These are phyloP conservation scores for Adelphocoris suturalis DNA, from an alignment of 2,888 invertebrate species.

Conservation along the genomic window DNA sequence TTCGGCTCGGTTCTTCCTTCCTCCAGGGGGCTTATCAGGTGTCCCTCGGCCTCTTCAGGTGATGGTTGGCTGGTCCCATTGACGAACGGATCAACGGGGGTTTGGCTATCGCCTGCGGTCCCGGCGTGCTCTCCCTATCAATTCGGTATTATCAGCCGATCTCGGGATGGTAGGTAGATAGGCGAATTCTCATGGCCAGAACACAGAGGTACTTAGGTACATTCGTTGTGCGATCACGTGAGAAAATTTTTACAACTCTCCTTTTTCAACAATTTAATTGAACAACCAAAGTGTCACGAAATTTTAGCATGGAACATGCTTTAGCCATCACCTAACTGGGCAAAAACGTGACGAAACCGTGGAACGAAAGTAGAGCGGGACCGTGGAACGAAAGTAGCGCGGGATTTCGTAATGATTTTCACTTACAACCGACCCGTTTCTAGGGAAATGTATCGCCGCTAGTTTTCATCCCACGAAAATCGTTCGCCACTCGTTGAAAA, in stretches of 20 bases:
- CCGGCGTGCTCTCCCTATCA: background rate
- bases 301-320: too few relatives aligned
- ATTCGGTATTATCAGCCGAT: constrained; percentile 2
- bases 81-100: background rate
- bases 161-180: background rate
- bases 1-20: constrained; percentile 37
- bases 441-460: too few relatives aligned
- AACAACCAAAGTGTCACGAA: too few relatives aligned
- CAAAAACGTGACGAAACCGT: too few relatives aligned
- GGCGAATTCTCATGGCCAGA: background rate
- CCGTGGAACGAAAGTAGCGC: too few relatives aligned
- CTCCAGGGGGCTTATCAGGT: constrained; percentile 65
- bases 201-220: background rate
- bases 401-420: too few relatives aligned
- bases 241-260: background rate
- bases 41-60: constrained; percentile 58
- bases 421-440: too few relatives aligned
- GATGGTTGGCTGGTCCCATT: constrained; percentile 61
- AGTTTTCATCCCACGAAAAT: too few relatives aligned
- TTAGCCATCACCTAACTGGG: too few relatives aligned
- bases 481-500: too few relatives aligned
- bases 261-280: too few relatives aligned
- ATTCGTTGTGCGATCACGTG: background rate
- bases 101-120: background rate
- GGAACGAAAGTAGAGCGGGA: too few relatives aligned